Evolutionary conservation across 2,888 invertebrate species (phyloP), one percentile per base, ranked within the genome.

Genomic region (Apantesis nais): DNA sequence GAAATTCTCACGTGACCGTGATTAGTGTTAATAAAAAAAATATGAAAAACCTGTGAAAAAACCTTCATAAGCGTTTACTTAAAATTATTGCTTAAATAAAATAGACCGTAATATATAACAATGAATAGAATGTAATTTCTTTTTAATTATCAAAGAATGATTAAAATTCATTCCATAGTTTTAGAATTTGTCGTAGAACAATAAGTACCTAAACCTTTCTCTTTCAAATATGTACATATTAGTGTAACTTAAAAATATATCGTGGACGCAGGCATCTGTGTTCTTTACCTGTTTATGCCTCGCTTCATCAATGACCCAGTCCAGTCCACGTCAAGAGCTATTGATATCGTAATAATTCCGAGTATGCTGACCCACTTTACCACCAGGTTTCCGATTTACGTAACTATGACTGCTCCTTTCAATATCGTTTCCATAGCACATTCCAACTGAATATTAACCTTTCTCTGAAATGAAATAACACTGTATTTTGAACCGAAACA

Each of bases 331-430:
- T 68, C 52, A 52, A 77, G 70, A 66, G 71, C 62, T 62, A 52
- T 68, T 16, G 34, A 70, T 62, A 73, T 64, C 29, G 31, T 60
- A 29, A 19, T 25, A n/a, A 60, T 58, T 39, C 44, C 52, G 61
- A 25, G 62, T 29, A 58, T 58, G 55, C 55, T 58, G 55, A 58
- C 29, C 34, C 55, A 55, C 58, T 63, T 37, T 8, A n/a, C n/a
- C 25, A 44, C 19, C 19, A 39, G 60, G 68, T 73, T 62, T 66
- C 37, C 66, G 67, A 71, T 72, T 71, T 58, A 31, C 72, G 67
- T 70, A 66, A 58, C 69, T 61, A 60, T 71, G 69, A 52, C 68
- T 66, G 62, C 31, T 73, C 39, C 39, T 67, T 71, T 64, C 63
- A 29, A 72, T 62, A 67, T 58, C 31, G 62, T 48, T 70, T 62